Evolutionary conservation across 92 coral and sea anemone species (phyloP).

Genomic region (Siderastrea radians): DNA sequence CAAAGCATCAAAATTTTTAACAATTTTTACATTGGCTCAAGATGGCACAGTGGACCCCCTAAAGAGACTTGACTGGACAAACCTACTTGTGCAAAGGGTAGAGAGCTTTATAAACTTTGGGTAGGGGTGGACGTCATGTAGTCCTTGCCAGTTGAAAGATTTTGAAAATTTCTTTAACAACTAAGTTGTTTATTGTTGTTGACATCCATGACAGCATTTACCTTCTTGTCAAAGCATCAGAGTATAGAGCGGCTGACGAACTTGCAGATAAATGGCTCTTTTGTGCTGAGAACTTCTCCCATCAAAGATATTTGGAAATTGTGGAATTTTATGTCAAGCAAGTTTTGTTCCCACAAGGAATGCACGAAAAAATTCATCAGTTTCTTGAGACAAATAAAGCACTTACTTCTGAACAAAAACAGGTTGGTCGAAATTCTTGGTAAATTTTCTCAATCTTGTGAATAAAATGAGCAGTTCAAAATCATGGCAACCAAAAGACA

Average conservation of each 20-base stretch:
- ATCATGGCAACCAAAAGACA: not conserved
- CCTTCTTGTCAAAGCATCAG: constrained; percentile 45
- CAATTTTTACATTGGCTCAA: no score
- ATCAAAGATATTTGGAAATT: constrained; percentile 8
- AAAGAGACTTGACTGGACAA: no score
- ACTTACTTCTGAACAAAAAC: constrained; percentile 19
- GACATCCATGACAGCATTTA: constrained; percentile 16
- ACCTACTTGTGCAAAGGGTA: no score
- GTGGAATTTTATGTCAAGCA: constrained; percentile 32
- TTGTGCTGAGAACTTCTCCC: constrained; percentile 17
- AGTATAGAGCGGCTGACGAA: constrained; percentile 24
- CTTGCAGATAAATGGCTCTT: constrained; percentile 66
- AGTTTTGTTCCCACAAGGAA: constrained; percentile 34
- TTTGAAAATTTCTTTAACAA: not conserved
- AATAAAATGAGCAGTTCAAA: no score
- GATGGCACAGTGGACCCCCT: no score
- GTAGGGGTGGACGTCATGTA: not conserved
- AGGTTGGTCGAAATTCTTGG: not conserved
- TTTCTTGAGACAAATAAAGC: constrained; percentile 29
- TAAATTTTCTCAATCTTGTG: not conserved
- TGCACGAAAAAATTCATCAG: not conserved
- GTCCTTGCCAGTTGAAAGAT: not conserved
- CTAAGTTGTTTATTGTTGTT: not conserved
- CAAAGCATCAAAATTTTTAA: no score
- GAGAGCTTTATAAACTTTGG: not conserved